Conservation (phyloP, 2,113 vertebrate species). For the Ceyx melanurus region DNA sequence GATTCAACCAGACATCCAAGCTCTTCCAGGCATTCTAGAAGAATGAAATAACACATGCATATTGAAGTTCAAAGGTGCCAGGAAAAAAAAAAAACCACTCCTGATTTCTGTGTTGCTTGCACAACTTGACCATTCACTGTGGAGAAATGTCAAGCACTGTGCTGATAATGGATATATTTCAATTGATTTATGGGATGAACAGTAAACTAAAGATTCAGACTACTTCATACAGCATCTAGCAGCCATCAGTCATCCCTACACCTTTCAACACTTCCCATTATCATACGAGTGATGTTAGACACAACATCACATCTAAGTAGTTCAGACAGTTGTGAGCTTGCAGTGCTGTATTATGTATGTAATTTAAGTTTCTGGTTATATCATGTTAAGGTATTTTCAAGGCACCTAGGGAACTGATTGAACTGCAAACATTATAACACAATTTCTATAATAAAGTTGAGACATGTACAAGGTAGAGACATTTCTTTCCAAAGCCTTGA, state of each 20-base stretch:
- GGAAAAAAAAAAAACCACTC: neutral
- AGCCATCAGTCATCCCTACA: neutral
- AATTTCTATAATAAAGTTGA: neutral
- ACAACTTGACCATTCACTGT: neutral
- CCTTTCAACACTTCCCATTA: neutral
- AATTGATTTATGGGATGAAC: neutral
- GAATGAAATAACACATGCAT: neutral
- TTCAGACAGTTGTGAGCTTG: neutral
- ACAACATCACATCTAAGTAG: neutral
- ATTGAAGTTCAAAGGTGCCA: neutral
- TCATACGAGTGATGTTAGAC: neutral
- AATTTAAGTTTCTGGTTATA: neutral
- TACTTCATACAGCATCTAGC: neutral
- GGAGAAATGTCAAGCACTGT: neutral
- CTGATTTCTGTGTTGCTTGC: neutral
- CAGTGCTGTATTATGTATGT: rapidly evolving
- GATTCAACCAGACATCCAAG: conserved; percentile 93
- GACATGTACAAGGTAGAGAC: neutral
- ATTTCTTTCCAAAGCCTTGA: neutral
- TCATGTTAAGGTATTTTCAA: neutral
- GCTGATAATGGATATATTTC: neutral
- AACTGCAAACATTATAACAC: neutral
- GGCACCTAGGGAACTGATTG: neutral
- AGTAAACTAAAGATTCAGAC: neutral
- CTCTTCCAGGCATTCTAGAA: conserved; percentile 95